phyloP scores from a whole-genome alignment of 2,888 invertebrate species.

The Taphrorychus bicolor region DNA sequence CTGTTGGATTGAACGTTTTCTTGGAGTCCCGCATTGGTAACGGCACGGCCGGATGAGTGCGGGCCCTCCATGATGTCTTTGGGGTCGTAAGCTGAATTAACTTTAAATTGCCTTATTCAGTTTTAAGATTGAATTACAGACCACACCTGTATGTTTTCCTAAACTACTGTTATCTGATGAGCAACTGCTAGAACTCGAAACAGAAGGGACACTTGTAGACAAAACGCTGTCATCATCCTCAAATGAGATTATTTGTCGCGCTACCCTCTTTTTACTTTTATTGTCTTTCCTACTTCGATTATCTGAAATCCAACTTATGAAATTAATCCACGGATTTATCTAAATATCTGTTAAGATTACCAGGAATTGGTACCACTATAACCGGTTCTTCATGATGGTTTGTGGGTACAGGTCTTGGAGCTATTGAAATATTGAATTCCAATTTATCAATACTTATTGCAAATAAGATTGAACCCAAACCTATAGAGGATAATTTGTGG shows the following conservation, averaged over 20 bases:
- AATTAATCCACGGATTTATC: background rate
- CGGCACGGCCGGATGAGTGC: background rate
- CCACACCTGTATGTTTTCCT: conserved; percentile 40
- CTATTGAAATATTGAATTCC: conserved; percentile 72
- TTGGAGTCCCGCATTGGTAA: too few relatives aligned
- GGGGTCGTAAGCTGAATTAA: background rate
- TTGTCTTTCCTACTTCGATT: conserved; percentile 37
- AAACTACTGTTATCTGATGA: conserved; percentile 48
- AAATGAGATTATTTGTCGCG: conserved; percentile 73
- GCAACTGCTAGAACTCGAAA: conserved; percentile 51
- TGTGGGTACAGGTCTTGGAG: conserved; percentile 59
- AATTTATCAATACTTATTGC: conserved; percentile 90
- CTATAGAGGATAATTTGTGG: too few relatives aligned
- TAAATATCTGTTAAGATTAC: conserved; percentile 51
- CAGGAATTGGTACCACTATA: conserved; percentile 72
- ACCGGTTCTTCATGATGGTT: conserved; percentile 68
- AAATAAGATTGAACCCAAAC: conserved; percentile 88
- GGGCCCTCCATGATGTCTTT: background rate
- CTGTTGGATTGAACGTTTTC: background rate
- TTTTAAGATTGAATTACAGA: too few relatives aligned
- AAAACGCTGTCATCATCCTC: conserved; percentile 66
- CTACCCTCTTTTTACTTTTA: conserved; percentile 57
- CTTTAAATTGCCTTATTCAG: too few relatives aligned
- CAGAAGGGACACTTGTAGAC: conserved; percentile 55
- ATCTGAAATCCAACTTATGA: conserved; percentile 24